Percentiles rank a stretch among this genome's conserved stretches.
phyloP scores from a whole-genome alignment of 2,797 vertebrate species.

The Sphenodon punctatus region DNA sequence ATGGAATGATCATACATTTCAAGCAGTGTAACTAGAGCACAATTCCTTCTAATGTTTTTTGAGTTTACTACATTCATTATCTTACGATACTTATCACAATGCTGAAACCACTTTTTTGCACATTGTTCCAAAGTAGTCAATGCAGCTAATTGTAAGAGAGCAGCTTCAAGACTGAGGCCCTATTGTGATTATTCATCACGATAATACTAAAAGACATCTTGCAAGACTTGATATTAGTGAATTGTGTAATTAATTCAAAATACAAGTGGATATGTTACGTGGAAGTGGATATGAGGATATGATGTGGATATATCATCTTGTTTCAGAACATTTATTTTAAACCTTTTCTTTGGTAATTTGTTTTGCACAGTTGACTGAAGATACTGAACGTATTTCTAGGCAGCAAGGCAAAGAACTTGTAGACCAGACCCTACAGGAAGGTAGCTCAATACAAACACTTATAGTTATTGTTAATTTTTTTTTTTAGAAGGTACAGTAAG shows the following conservation, averaged over 20 bases:
- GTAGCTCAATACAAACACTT: constrained; percentile 14
- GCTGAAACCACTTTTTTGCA: too few relatives aligned
- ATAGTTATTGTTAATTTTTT: constrained; percentile 21
- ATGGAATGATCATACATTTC: background rate
- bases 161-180: too few relatives aligned
- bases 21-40: background rate
- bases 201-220: background rate
- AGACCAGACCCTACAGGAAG: constrained; percentile 35
- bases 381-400: background rate
- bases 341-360: background rate
- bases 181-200: background rate
- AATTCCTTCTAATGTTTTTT: background rate
- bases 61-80: background rate
- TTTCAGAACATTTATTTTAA: background rate
- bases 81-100: too few relatives aligned
- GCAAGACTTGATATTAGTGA: background rate
- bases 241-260: background rate
- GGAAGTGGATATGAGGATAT: background rate
- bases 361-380: constrained; percentile 24
- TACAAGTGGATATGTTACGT: too few relatives aligned
- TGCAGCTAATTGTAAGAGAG: too few relatives aligned
- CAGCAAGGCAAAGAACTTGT: background rate
- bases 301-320: background rate
- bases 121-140: too few relatives aligned
- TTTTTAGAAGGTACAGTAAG: background rate